phyloP scores from a whole-genome alignment of 2,113 vertebrate species.

The Apteryx owenii region DNA sequence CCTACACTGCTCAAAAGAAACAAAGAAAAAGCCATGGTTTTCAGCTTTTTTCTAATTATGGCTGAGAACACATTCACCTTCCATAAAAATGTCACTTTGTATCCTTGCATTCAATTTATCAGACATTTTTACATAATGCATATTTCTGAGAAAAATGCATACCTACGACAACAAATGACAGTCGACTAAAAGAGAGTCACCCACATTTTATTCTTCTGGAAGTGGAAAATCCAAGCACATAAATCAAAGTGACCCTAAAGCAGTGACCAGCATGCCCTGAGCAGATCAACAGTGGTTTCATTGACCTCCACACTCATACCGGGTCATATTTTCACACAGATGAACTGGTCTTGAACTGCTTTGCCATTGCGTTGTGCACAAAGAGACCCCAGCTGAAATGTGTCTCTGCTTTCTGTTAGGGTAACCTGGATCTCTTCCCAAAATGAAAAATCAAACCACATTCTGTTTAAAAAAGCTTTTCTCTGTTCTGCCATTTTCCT shows the following conservation, averaged over 20 bases:
- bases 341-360: slow-evolving; percentile 71
- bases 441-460: background rate
- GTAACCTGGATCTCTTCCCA: background rate
- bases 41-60: background rate
- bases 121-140: background rate
- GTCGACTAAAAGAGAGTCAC: background rate
- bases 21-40: background rate
- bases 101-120: background rate
- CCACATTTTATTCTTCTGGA: slow-evolving; percentile 52
- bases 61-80: background rate
- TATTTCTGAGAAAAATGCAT: background rate
- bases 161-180: background rate
- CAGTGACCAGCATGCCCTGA: slow-evolving; percentile 63
- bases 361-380: slow-evolving; percentile 27
- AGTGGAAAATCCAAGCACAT: slow-evolving; percentile 60
- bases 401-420: slow-evolving; percentile 56
- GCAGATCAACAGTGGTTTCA: slow-evolving; percentile 62
- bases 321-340: slow-evolving; percentile 71
- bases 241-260: slow-evolving; percentile 68
- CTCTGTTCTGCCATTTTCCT: background rate
- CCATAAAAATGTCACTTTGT: background rate
- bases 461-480: background rate
- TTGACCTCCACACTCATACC: slow-evolving; percentile 49
- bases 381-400: slow-evolving; percentile 24
- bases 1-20: background rate